Base-by-base conservation (phyloP, 2,113 vertebrate species). In the Syngnathus scovelli region DNA sequence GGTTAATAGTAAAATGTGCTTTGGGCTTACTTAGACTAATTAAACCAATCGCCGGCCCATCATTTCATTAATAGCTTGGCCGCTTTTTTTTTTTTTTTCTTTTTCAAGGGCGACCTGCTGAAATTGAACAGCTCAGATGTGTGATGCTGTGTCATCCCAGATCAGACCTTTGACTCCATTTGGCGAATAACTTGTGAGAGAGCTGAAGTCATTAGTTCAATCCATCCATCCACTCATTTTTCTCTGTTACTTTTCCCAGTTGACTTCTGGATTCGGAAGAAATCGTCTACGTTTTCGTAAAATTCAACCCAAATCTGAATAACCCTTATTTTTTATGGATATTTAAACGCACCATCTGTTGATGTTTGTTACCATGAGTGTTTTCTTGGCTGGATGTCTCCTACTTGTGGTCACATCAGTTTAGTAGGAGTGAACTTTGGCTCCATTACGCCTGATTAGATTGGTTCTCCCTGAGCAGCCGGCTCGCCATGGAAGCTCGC, bases 361-460 rank as follows among this genome's bases (percentile, higher is more conserved):
- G 52, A 67, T 63, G 68, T 64, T 38, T 68, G 62, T 67, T 76
- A 69, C 70, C 74, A 6, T 68, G 56, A 71, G 68, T 66, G 33
- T 39, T 21, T 66, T 61, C 55, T 54, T 61, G 64, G 54, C 74
- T 68, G 10, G 1, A 33, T 61, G 78, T 66, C 51, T 85, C 76
- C 72, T 79, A 18, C 41, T 79, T 72, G 74, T 77, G 68, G 77
- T 76, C 64, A 67, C 27, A 66, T 78, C 76, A 70, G 70, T 85
- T 78, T 78, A 83, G 82, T 68, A 77, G 69, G 78, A 86, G 86
- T 80, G 79, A 86, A 87, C 85, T 88, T 80, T 89, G 87, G 85
- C 88, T 84, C 83, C 87, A 89, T 84, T 87, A 85, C 81, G 77
- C 67, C 77, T 87, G 87, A 88, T 88, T 88, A 82, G 86, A 90